phyloP scores from a whole-genome alignment of 2,113 vertebrate species.

The Aepyceros melampus region DNA sequence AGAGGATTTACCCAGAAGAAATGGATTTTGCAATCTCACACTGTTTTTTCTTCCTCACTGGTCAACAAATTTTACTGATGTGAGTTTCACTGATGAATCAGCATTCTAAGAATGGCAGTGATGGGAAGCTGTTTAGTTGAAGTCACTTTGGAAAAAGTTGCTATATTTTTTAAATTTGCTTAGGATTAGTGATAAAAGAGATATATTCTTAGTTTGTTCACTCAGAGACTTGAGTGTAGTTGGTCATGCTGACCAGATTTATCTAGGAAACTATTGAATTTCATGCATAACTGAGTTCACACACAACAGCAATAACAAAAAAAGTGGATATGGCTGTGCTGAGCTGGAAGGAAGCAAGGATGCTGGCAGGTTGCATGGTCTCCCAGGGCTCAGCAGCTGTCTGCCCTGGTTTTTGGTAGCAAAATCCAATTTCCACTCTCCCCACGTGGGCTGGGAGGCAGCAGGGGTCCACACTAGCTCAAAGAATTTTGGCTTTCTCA shows the following conservation, averaged over 20 bases:
- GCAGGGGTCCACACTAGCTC: not conserved
- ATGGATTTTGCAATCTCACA: slow-evolving; percentile 12
- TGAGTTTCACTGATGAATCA: not conserved
- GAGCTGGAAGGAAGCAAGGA: not conserved
- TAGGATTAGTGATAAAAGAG: not conserved
- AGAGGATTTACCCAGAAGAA: slow-evolving; percentile 23
- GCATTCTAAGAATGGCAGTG: not conserved
- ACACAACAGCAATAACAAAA: not conserved
- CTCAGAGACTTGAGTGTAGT: not conserved
- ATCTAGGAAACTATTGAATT: slow-evolving; percentile 14
- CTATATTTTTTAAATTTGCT: not conserved
- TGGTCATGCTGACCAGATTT: not conserved
- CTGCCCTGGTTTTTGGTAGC: not conserved
- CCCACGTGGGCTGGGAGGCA: not conserved
- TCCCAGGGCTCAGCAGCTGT: slow-evolving; percentile 51
- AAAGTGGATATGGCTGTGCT: not conserved
- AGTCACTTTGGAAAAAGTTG: not conserved
- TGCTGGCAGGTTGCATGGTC: not conserved
- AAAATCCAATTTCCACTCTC: slow-evolving; percentile 55
- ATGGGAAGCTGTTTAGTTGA: not conserved
- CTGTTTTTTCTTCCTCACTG: slow-evolving; percentile 28
- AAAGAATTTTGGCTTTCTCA: slow-evolving; percentile 26
- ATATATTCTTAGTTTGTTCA: not conserved
- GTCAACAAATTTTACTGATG: not conserved
- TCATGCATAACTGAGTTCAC: not conserved